Evolutionary conservation across 53 echinoderm and acorn worm genomes (phyloP).

Genomic region (Zoroaster sp.): DNA sequence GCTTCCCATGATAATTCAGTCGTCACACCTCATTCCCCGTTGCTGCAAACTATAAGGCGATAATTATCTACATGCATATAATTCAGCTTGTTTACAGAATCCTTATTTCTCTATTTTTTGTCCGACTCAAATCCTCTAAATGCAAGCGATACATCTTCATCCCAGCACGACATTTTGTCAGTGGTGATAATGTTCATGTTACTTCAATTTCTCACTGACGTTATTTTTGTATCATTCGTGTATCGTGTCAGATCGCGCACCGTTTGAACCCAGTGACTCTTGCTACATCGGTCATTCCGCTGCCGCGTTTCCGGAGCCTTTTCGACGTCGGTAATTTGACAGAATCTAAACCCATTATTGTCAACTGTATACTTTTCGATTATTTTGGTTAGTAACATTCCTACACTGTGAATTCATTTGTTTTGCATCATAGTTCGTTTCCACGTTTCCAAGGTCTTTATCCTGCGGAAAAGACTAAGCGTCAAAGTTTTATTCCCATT

Average conservation of each 20-base stretch:
- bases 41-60: background rate
- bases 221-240: background rate
- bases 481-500: too few species aligned
- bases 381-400: constrained; percentile 22
- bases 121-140: background rate
- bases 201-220: background rate
- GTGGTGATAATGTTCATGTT: too few species aligned
- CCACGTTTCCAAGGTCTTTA: too few species aligned
- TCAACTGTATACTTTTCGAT: background rate
- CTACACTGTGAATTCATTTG: background rate
- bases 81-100: constrained; percentile 9
- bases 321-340: constrained; percentile 31
- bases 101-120: background rate
- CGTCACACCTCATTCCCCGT: background rate
- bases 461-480: too few species aligned
- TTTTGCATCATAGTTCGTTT: background rate
- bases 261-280: constrained; percentile 44
- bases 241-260: constrained; percentile 26
- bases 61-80: background rate
- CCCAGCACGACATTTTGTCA: too few species aligned
- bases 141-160: background rate
- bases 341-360: background rate
- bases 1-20: background rate
- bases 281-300: constrained; percentile 20
- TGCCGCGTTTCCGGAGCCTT: background rate